Conservation (phyloP, 2,113 vertebrate species). For the Crotophaga sulcirostris region DNA sequence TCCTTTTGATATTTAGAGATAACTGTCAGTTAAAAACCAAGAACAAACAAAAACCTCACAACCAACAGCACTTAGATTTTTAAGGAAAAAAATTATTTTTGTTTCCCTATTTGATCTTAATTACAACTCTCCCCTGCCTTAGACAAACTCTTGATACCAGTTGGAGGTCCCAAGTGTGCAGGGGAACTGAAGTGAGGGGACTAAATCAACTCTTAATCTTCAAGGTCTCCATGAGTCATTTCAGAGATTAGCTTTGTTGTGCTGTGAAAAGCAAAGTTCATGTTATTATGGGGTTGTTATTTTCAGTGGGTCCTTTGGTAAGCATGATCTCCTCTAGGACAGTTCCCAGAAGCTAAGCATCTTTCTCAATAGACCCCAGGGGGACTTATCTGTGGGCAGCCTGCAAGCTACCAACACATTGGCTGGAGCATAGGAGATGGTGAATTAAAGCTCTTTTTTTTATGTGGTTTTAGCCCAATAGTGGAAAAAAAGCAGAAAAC, state of each 20-base stretch:
- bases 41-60: not conserved
- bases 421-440: not conserved
- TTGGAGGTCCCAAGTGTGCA: not conserved
- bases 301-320: not conserved
- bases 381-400: not conserved
- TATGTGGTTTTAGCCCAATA: not conserved
- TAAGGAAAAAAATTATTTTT: not conserved
- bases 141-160: not conserved
- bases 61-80: not conserved
- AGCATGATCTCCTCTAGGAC: fast-evolving
- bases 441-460: not conserved
- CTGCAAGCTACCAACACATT: not conserved
- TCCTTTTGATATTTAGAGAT: not conserved
- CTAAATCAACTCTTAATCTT: not conserved
- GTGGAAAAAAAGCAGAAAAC: not conserved
- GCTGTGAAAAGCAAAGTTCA: not conserved
- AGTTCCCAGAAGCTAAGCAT: not conserved
- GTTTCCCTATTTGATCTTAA: not conserved
- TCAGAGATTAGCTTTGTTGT: not conserved
- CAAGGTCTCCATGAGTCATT: not conserved
- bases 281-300: too few species aligned
- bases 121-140: not conserved
- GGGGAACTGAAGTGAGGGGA: not conserved
- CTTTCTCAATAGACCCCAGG: not conserved
- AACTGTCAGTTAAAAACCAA: not conserved